phyloP scores from a whole-genome alignment of 2,888 invertebrate genomes.

The Pardosa pseudoannulata region DNA sequence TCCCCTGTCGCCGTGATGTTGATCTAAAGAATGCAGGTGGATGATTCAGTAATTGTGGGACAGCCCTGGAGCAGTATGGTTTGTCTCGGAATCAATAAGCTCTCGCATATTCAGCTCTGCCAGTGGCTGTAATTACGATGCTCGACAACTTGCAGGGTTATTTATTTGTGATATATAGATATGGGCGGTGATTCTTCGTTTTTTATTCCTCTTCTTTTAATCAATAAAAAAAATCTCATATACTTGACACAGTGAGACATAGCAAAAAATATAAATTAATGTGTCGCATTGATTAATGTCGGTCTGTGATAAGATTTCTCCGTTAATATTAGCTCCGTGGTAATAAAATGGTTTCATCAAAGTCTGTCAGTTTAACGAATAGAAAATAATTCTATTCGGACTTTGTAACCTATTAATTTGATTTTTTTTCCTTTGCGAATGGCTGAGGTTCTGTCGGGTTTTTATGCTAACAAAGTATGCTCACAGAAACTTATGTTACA shows the following conservation, averaged over 20 bases:
- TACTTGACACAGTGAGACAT: not conserved
- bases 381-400: no score
- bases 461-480: no score
- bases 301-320: not conserved
- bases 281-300: not conserved
- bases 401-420: no score
- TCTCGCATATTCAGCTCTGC: not conserved
- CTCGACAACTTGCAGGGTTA: not conserved
- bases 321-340: not conserved
- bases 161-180: not conserved
- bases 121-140: not conserved
- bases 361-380: no score
- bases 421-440: no score
- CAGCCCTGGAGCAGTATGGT: constrained; percentile 4
- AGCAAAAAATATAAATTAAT: not conserved
- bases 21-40: constrained; percentile 11
- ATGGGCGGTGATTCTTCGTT: not conserved
- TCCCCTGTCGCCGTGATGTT: not conserved
- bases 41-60: constrained; percentile 14
- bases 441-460: no score
- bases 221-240: not conserved
- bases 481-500: no score
- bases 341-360: no score
- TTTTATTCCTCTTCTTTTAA: not conserved
- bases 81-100: not conserved